These are phyloP conservation scores for Brachylomia viminalis DNA, from an alignment of 2,888 invertebrate genomes.

Conservation along the genomic window DNA sequence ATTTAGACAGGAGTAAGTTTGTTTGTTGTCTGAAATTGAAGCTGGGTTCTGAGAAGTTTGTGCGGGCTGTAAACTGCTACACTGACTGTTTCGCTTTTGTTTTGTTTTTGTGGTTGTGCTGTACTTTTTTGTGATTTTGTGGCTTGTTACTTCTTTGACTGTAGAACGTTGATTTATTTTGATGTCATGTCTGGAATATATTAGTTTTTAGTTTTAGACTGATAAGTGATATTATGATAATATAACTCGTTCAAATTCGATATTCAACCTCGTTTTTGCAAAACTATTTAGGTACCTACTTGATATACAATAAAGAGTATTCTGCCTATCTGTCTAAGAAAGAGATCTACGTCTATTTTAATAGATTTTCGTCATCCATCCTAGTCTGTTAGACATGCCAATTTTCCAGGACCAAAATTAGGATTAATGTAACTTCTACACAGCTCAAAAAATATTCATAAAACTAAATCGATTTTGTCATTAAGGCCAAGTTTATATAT, in stretches of 20 bases:
- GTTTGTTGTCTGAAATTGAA: constrained; percentile 33
- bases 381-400: too few relatives aligned
- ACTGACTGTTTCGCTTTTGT: neutral
- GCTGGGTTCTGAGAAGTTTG: neutral
- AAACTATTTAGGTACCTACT: neutral
- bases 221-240: neutral
- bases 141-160: neutral
- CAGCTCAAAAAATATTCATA: constrained; percentile 7
- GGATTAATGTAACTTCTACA: neutral
- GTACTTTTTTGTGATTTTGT: neutral
- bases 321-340: neutral
- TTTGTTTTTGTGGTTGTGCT: neutral
- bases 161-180: neutral
- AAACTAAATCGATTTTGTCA: constrained; percentile 9
- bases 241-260: neutral
- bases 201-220: neutral
- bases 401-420: neutral
- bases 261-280: neutral
- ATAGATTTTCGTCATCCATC: neutral
- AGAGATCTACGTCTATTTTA: neutral
- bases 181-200: neutral
- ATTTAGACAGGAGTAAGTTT: constrained; percentile 11
- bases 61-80: neutral
- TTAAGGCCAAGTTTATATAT: constrained; percentile 20
- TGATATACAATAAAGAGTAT: neutral